Evolutionary conservation across 37 sponge, comb jelly and placozoan genomes (phyloP).

Genomic region (Petrosia ficiformis): DNA sequence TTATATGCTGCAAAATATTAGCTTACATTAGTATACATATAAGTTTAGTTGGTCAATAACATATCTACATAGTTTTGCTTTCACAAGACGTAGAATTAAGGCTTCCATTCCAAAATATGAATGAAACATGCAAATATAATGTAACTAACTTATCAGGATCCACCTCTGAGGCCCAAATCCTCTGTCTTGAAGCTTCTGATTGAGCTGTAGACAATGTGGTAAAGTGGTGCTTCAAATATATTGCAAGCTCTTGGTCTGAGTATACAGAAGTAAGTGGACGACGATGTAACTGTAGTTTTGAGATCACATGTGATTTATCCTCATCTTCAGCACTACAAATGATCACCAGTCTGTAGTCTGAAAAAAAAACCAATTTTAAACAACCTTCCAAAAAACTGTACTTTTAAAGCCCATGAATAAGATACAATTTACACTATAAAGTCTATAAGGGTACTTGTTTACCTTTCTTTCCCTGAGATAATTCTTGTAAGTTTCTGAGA

Average conservation of each 20-base stretch:
- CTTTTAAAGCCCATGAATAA: too few species aligned
- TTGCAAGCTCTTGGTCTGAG: not conserved
- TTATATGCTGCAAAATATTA: not conserved
- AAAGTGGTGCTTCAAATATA: conserved; percentile 24
- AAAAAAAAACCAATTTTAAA: too few species aligned
- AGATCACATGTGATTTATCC: conserved; percentile 43
- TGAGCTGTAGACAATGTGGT: too few species aligned
- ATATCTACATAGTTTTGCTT: too few species aligned
- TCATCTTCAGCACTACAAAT: conserved; percentile 43
- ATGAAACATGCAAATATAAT: too few species aligned
- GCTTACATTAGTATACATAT: too few species aligned
- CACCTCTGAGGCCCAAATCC: conserved; percentile 18
- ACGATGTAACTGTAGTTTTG: conserved; percentile 16
- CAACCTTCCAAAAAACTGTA: too few species aligned
- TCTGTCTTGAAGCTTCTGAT: not conserved
- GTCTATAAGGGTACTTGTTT: not conserved
- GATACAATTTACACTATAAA: not conserved
- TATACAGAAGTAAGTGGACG: not conserved
- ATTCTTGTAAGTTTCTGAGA: conserved; percentile 6
- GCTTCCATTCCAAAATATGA: too few species aligned
- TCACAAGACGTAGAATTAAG: too few species aligned
- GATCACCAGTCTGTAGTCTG: conserved; percentile 55
- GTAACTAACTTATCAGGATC: conserved; percentile 24
- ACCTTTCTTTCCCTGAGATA: conserved; percentile 44
- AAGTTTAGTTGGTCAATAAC: too few species aligned